Evolutionary conservation across 2,113 vertebrate genomes (phyloP).

Genomic region (Hydrolagus affinis): DNA sequence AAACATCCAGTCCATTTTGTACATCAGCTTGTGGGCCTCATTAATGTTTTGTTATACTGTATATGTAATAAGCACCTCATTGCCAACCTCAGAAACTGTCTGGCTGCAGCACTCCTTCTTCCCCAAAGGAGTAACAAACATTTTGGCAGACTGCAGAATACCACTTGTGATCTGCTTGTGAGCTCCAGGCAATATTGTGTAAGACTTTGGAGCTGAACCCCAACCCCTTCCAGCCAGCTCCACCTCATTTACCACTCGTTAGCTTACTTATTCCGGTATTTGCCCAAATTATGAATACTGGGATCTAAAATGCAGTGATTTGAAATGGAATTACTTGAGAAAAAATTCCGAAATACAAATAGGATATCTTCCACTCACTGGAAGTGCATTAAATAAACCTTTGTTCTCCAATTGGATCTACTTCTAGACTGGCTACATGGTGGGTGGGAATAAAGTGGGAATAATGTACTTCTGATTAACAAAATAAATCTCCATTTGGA

Average conservation of each 20-base stretch:
- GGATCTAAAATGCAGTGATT: too few relatives aligned
- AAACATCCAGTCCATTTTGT: neutral
- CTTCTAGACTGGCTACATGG: too few relatives aligned
- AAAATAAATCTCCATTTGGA: too few relatives aligned
- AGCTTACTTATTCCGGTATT: neutral
- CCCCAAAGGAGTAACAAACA: neutral
- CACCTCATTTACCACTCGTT: neutral
- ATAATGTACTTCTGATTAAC: too few relatives aligned
- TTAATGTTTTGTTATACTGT: neutral
- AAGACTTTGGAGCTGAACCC: slow-evolving; percentile 15
- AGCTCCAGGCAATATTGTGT: neutral
- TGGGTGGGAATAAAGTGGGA: too few relatives aligned
- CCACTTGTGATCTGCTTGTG: neutral
- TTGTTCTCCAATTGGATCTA: too few relatives aligned
- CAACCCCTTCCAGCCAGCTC: neutral
- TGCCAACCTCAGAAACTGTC: neutral
- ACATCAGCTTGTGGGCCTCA: neutral
- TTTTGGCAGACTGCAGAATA: neutral
- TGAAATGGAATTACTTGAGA: too few relatives aligned
- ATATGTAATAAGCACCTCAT: neutral
- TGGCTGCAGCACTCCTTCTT: too few relatives aligned
- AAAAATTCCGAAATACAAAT: too few relatives aligned
- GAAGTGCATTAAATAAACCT: too few relatives aligned
- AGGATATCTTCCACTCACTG: too few relatives aligned
- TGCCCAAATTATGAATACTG: neutral